Evolutionary conservation across 2,113 vertebrate species (phyloP).

Genomic region (Astur gentilis): DNA sequence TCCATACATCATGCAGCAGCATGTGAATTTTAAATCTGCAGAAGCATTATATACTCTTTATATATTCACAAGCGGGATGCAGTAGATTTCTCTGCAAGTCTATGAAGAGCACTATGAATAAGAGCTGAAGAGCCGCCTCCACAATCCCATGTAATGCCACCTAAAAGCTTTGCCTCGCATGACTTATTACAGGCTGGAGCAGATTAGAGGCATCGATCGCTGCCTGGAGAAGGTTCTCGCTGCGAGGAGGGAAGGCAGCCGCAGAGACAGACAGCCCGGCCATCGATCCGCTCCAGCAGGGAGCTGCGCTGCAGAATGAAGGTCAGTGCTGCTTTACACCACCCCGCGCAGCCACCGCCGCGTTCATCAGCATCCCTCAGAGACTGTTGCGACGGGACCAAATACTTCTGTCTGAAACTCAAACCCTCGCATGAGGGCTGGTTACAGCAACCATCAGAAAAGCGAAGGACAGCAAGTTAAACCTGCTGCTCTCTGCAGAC

Average conservation of each 20-base stretch:
- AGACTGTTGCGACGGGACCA: background rate
- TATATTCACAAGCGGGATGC: background rate
- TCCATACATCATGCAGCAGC: background rate
- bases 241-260: slow-evolving; percentile 72
- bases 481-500: background rate
- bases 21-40: background rate
- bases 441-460: background rate
- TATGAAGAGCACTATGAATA: slow-evolving; percentile 65
- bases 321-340: slow-evolving; percentile 78
- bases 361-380: background rate
- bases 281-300: slow-evolving; percentile 81
- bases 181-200: slow-evolving; percentile 87
- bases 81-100: slow-evolving; percentile 40
- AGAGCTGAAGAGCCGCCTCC: slow-evolving; percentile 58
- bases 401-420: background rate
- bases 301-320: slow-evolving; percentile 75
- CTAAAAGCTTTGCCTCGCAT: slow-evolving; percentile 87
- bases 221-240: slow-evolving; percentile 84
- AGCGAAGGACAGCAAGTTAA: background rate
- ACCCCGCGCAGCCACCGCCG: slow-evolving; percentile 63
- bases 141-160: slow-evolving; percentile 72
- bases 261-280: slow-evolving; percentile 67
- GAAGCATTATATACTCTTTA: background rate
- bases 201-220: slow-evolving; percentile 96
- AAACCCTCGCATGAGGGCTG: background rate